Evolutionary conservation across 2,113 vertebrate species (phyloP), one percentile per base, ranked within the genome.

Genomic region (Chamaea fasciata): DNA sequence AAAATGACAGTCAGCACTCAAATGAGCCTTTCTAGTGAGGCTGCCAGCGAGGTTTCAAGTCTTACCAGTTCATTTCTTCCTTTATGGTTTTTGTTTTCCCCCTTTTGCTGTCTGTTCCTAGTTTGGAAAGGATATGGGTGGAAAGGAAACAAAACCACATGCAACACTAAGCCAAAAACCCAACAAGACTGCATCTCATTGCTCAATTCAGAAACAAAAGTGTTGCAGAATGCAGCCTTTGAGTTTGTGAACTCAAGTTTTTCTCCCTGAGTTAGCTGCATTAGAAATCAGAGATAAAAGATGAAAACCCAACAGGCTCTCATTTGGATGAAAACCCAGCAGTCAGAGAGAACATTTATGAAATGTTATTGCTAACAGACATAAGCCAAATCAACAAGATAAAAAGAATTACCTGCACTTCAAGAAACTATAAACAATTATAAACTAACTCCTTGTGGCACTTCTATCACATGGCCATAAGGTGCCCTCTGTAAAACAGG

Each of bases 1-100:
- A 98, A 96, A 95, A 92, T 44, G 65, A 92, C 42, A 93, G 80
- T 56, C 64, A 80, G 83, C 47, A 76, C 75, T 78, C 80, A 76
- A 27, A 65, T 6, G 8, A 55, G 41, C 62, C 62, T 87, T 82
- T 88, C 81, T 80, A 73, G 73, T 12, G 46, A 93, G 73, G 37
- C 71, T 91, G 79, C 63, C 53, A 70, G 69, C 0, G 2, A 83
- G 20, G 44, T 59, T 89, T 84, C 42, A 67, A 76, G 22, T 41
- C 69, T 91, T 86, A 96, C 28, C 73, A 68, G 65, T 39, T 60
- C 0, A 0, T 55, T 74, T 71, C 42, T 92, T 88, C 83, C 90
- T 82, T 62, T 69, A 94, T 0, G 0, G 57, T 73, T 94, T 76
- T n/a, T 33, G 21, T 79, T 84, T 88, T 41, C 26, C 27, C 79